Evolutionary conservation across 2,888 invertebrate genomes (phyloP).

Genomic region (Thymelicus sylvestris): DNA sequence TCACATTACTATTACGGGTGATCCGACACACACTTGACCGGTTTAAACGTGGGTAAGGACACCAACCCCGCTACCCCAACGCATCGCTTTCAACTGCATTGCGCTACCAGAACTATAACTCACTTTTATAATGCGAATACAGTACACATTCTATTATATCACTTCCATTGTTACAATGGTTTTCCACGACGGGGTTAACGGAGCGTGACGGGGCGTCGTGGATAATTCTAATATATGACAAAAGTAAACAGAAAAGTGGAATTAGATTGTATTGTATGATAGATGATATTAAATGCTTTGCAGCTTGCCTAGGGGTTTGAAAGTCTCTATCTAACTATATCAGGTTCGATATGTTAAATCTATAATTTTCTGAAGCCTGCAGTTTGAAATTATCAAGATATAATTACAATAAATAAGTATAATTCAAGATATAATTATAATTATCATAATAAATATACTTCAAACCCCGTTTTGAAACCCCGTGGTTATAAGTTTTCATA

Average conservation of each 20-base stretch:
- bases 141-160: conserved; percentile 67
- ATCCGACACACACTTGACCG: conserved; percentile 4
- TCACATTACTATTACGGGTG: background rate
- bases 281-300: background rate
- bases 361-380: no score
- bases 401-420: no score
- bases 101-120: conserved; percentile 78
- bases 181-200: conserved; percentile 70
- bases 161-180: conserved; percentile 68
- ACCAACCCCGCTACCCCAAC: conserved; percentile 62
- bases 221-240: conserved; percentile 42
- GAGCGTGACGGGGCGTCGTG: conserved; percentile 58
- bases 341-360: no score
- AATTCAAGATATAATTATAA: no score
- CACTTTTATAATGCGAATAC: conserved; percentile 75
- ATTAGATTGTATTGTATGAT: background rate
- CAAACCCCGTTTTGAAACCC: no score
- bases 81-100: conserved; percentile 72
- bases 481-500: no score
- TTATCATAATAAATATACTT: no score
- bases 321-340: no score
- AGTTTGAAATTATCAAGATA: no score
- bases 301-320: background rate
- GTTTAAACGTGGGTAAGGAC: conserved; percentile 13
- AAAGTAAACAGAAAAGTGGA: conserved; percentile 7